Percentiles rank a stretch among this genome's conserved stretches.
phyloP scores from a whole-genome alignment of 1,140 invertebrate genomes.

The Ptiloglossa arizonensis region DNA sequence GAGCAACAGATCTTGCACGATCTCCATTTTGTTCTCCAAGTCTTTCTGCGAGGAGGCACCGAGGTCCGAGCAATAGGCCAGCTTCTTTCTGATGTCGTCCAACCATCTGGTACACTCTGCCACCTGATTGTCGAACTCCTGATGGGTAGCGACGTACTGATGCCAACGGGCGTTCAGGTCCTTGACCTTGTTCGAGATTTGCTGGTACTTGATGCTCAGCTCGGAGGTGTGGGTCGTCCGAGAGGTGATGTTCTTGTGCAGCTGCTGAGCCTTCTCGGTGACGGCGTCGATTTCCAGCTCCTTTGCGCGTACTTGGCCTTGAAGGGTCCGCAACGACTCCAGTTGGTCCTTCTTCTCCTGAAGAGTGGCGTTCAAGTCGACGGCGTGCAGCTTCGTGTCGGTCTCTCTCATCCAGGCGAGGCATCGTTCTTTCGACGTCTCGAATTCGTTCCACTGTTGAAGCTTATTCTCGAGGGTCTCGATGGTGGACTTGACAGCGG shows the following conservation, averaged over 20 bases:
- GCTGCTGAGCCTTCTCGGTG: constrained; percentile 93
- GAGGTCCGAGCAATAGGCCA: constrained; percentile 92
- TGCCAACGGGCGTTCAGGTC: constrained; percentile 95
- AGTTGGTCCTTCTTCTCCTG: constrained; percentile 92
- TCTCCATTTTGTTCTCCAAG: constrained; percentile 91
- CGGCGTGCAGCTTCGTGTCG: constrained; percentile 93
- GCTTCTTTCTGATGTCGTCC: constrained; percentile 91
- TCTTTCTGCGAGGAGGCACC: constrained; percentile 91
- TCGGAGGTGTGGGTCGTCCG: constrained; percentile 92
- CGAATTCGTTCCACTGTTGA: constrained; percentile 95
- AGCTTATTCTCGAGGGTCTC: constrained; percentile 90
- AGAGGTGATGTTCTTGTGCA: constrained; percentile 86
- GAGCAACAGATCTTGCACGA: constrained; percentile 92
- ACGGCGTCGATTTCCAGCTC: constrained; percentile 96
- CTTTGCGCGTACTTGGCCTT: constrained; percentile 94
- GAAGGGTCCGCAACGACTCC: constrained; percentile 89
- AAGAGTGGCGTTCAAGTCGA: constrained; percentile 92
- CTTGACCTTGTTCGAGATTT: constrained; percentile 94
- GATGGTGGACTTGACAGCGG: constrained; percentile 89
- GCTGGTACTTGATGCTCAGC: constrained; percentile 94
- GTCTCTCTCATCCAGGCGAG: constrained; percentile 94
- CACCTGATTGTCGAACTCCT: constrained; percentile 92
- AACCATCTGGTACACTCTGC: constrained; percentile 92
- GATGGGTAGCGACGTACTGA: constrained; percentile 93
- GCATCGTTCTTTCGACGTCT: constrained; percentile 92